Base-by-base conservation (phyloP, 64 coral and sea anemone genomes). In the Platygyra sinensis region DNA sequence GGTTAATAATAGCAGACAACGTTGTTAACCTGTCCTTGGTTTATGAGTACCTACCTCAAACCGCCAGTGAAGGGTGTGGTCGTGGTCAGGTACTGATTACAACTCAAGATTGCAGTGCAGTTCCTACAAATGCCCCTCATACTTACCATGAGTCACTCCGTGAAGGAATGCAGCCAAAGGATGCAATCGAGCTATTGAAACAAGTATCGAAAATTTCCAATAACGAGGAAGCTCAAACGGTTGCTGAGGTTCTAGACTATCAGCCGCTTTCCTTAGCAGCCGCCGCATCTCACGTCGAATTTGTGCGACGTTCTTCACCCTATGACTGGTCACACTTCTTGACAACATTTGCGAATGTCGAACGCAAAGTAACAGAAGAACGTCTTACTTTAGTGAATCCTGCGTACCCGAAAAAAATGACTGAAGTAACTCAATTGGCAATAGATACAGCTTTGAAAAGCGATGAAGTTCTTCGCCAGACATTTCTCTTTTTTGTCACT, bases 201-300 rank as follows among this genome's bases (percentile, higher is more conserved):
- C 1, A 22, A 30, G 5, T 87, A 25, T 74, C 85, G 15, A 13
- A 73, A 50, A 73, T 54, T 3, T 8, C n/a, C 5, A 57, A 90
- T 46, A 13, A 74, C 0, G 24, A 52, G 55, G 0, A 54, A 8
- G 32, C 30, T 0, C 8, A 11, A 13, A 14, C 60, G 30, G 67
- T 90, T 31, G 78, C 77, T 3, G 67, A 90, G 16, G 18, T n/a
- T 32, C 78, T 82, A 18, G 88, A 74, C 49, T 73, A 24, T 28
- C 88, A 90, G 61, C 88, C 88, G 4, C 25, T 90, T 2, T 78
- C 64, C 61, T 54, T 90, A 65, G 88, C 88, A 32, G 59, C 76
- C 25, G 78, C 88, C 24, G 88, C 78, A 4, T 19, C 32, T 22
- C 82, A 90, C 28, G 50, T 90, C 13, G 30, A 36, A 62, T 25